phyloP scores from a whole-genome alignment of 2,888 invertebrate species.

The Neuroscelio doddi region DNA sequence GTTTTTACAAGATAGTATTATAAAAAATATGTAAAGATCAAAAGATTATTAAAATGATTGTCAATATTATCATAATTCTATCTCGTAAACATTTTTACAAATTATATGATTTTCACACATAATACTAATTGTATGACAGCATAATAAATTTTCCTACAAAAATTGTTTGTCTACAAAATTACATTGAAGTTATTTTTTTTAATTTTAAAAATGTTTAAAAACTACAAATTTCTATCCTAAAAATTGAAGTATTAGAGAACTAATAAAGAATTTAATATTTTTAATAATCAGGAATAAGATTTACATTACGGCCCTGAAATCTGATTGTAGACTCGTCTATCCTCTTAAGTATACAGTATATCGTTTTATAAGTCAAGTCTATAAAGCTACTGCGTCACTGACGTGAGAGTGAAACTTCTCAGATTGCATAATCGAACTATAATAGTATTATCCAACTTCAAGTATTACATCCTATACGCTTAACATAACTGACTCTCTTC shows the following conservation, averaged over 20 bases:
- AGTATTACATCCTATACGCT: constrained; percentile 28
- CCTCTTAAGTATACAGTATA: constrained; percentile 24
- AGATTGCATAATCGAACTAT: constrained; percentile 37
- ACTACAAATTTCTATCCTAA: too few species aligned
- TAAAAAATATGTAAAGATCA: too few species aligned
- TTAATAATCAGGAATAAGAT: not conserved
- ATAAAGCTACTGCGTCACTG: constrained; percentile 21
- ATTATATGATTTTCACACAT: too few species aligned
- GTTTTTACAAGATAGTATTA: too few species aligned
- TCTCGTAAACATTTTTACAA: too few species aligned
- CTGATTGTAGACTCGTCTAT: constrained; percentile 13
- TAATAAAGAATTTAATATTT: not conserved
- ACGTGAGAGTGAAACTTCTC: constrained; percentile 45
- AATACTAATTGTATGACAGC: not conserved
- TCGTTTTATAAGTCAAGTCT: constrained; percentile 16
- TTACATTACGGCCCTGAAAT: not conserved
- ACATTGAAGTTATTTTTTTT: too few species aligned
- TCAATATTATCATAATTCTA: too few species aligned
- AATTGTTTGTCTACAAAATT: not conserved
- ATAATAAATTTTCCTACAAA: not conserved
- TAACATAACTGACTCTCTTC: constrained; percentile 19
- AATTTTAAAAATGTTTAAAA: too few species aligned
- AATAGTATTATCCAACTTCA: constrained; percentile 43
- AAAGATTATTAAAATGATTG: too few species aligned
- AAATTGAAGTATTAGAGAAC: not conserved